Conservation (phyloP, 2,888 invertebrate genomes). For the Athalia cordata region DNA sequence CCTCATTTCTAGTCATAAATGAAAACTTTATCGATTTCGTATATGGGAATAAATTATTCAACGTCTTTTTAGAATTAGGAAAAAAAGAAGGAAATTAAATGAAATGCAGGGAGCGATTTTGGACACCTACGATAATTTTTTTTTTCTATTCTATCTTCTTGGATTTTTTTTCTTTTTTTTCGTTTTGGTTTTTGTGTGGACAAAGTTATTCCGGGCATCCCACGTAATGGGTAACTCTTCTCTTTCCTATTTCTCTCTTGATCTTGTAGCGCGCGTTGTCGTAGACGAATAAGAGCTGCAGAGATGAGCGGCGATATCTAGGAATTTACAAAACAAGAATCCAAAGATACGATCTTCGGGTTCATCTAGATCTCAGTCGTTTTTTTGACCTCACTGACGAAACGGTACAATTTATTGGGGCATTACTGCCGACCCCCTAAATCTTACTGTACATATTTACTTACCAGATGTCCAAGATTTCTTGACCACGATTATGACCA, state of each 20-base stretch:
- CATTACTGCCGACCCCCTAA: slow-evolving; percentile 42
- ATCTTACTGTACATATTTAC: slow-evolving; percentile 28
- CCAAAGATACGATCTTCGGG: slow-evolving; percentile 53
- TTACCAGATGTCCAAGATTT: slow-evolving; percentile 38
- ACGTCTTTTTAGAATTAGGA: no score
- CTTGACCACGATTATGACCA: slow-evolving; percentile 1
- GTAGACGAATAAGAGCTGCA: no score
- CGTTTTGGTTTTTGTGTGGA: not conserved
- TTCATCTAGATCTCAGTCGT: slow-evolving; percentile 56
- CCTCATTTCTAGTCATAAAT: no score
- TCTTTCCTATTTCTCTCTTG: not conserved
- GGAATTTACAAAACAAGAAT: slow-evolving; percentile 57
- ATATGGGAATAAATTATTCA: no score
- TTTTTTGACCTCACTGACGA: slow-evolving; percentile 41
- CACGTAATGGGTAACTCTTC: slow-evolving; percentile 18
- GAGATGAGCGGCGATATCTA: slow-evolving; percentile 54
- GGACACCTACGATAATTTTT: no score
- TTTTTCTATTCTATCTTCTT: no score
- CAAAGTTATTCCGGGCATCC: slow-evolving; percentile 32
- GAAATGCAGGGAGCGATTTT: no score
- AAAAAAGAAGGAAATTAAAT: no score
- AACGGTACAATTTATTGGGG: slow-evolving; percentile 44
- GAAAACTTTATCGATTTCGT: no score
- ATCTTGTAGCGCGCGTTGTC: not conserved
- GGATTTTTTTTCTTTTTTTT: no score